Evolutionary conservation across 2,888 invertebrate genomes (phyloP).

Genomic region (Spodoptera littoralis): DNA sequence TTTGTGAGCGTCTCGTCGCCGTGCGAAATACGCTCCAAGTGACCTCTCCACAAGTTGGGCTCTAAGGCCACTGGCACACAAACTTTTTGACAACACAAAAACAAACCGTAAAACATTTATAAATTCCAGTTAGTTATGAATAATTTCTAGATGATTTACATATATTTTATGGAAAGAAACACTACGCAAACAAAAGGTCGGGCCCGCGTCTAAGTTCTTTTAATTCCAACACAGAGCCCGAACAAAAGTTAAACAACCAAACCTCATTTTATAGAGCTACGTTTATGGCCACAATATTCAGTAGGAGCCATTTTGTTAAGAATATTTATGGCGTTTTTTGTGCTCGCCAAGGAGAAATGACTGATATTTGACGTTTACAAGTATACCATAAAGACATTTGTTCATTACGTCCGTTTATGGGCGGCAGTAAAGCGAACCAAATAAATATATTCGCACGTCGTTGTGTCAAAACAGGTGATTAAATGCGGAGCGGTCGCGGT

Average conservation of each 20-base stretch:
- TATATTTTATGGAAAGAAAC: constrained; percentile 78
- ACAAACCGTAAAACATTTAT: constrained; percentile 77
- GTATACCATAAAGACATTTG: constrained; percentile 85
- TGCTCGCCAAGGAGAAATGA: constrained; percentile 76
- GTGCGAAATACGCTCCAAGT: constrained; percentile 57
- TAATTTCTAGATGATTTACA: constrained; percentile 83
- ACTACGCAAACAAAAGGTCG: constrained; percentile 78
- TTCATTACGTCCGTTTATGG: constrained; percentile 83
- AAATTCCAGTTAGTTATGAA: constrained; percentile 84
- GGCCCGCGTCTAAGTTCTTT: constrained; percentile 78
- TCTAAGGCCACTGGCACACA: constrained; percentile 55
- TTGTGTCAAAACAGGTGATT: constrained; percentile 73
- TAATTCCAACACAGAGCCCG: constrained; percentile 78
- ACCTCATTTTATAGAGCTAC: constrained; percentile 84
- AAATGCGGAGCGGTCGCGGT: constrained; percentile 57
- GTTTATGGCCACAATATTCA: constrained; percentile 86
- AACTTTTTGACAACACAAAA: constrained; percentile 61
- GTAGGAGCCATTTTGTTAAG: constrained; percentile 86
- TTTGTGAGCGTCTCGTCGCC: constrained; percentile 51
- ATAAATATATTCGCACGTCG: constrained; percentile 81
- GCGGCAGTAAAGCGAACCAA: constrained; percentile 73
- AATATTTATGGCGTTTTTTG: constrained; percentile 87
- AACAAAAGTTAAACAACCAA: constrained; percentile 85
- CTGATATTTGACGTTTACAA: constrained; percentile 86
- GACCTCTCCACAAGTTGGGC: constrained; percentile 50